phyloP scores from a whole-genome alignment of 35 echinoderm and acorn worm genomes.

The Hemicentrotus pulcherrimus region DNA sequence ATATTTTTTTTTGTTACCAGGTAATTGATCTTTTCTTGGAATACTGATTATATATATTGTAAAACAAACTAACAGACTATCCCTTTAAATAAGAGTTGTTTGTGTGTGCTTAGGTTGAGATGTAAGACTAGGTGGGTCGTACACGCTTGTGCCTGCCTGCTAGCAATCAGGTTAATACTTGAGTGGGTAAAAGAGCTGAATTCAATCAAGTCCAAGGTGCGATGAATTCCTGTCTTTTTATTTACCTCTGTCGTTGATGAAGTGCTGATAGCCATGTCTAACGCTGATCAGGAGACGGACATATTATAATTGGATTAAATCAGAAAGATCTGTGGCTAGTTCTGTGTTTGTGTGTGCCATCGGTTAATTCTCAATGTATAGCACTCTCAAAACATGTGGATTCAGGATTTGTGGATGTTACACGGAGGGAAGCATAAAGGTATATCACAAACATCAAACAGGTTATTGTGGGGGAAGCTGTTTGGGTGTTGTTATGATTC shows the following conservation, averaged over 20 bases:
- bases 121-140: background rate
- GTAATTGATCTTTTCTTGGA: too few relatives aligned
- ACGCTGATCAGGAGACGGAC: background rate
- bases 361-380: constrained; percentile 44
- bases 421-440: background rate
- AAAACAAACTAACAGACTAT: too few relatives aligned
- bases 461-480: background rate
- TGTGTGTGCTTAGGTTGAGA: background rate
- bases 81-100: background rate
- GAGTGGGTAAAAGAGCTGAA: background rate
- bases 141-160: background rate
- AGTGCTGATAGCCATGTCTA: background rate
- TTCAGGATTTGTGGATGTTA: background rate
- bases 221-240: background rate
- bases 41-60: too few relatives aligned
- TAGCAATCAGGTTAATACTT: background rate
- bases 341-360: background rate
- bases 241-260: background rate
- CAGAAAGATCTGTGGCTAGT: background rate
- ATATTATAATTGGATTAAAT: constrained; percentile 1
- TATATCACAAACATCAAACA: background rate
- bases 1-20: too few relatives aligned
- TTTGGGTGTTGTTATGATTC: background rate
- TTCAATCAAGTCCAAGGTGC: background rate
- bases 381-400: constrained; percentile 1